Percentiles rank a stretch among this genome's conserved stretches.
These are phyloP conservation scores for Gavia stellata DNA, from an alignment of 2,113 vertebrate species.

Conservation along the genomic window DNA sequence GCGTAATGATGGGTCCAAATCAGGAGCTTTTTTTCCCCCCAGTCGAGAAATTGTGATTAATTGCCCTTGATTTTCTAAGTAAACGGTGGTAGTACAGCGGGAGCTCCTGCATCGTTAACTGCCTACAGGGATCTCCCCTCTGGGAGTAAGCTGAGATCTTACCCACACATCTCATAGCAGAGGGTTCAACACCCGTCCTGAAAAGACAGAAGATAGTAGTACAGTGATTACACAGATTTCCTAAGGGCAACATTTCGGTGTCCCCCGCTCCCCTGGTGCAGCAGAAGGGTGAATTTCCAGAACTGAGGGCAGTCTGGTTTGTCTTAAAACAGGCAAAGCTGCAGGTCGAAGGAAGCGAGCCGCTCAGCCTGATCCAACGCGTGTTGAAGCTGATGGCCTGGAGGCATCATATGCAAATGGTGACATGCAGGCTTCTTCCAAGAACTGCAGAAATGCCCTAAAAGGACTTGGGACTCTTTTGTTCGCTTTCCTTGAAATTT, in stretches of 20 bases:
- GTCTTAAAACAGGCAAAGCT: background rate
- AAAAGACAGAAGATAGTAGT: background rate
- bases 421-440: background rate
- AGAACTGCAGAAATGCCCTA: background rate
- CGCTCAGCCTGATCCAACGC: background rate
- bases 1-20: background rate
- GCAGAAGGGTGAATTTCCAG: background rate
- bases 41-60: background rate
- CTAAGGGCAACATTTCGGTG: background rate
- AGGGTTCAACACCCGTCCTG: background rate
- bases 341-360: background rate
- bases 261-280: background rate
- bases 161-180: background rate
- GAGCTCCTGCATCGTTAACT: background rate
- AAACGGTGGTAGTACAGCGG: background rate
- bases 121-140: background rate
- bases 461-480: background rate
- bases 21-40: background rate
- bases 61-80: background rate
- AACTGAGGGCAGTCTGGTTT: background rate
- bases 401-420: background rate
- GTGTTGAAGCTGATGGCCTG: background rate
- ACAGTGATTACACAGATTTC: background rate
- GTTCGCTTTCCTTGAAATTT: background rate
- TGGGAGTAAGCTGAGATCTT: background rate